Evolutionary conservation across 1,140 invertebrate genomes (phyloP).

Genomic region (Drosophila kurseongensis): DNA sequence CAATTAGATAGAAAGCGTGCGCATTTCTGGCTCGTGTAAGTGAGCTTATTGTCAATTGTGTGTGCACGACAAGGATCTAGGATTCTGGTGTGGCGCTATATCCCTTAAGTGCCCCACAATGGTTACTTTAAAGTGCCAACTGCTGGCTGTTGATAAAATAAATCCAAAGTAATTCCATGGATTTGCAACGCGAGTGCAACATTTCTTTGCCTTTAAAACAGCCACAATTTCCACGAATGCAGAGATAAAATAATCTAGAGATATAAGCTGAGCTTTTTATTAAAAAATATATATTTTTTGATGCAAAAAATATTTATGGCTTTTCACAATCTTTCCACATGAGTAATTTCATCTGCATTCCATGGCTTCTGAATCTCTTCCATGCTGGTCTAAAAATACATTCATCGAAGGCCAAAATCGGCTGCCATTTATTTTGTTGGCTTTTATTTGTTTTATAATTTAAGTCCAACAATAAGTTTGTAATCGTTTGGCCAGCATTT

Average conservation of each 20-base stretch:
- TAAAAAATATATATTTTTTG: too few species aligned
- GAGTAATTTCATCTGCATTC: conserved; percentile 8
- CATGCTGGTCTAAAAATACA: conserved; percentile 10
- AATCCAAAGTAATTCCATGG: conserved; percentile 18
- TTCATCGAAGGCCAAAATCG: conserved; percentile 3
- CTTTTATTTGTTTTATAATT: neutral
- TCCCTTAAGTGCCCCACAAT: conserved; percentile 35
- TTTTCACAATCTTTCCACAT: neutral
- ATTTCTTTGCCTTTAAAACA: neutral
- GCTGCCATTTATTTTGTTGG: neutral
- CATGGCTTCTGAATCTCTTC: conserved; percentile 18
- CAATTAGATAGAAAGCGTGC: conserved; percentile 54
- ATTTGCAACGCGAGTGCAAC: conserved; percentile 1
- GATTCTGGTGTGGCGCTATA: conserved; percentile 20
- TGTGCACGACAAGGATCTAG: neutral
- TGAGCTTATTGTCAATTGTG: conserved; percentile 33
- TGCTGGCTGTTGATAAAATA: conserved; percentile 9
- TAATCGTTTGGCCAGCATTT: neutral
- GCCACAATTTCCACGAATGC: conserved; percentile 3
- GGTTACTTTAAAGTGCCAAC: conserved; percentile 30
- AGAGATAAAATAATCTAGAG: neutral
- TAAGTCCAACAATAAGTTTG: neutral
- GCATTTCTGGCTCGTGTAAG: conserved; percentile 11
- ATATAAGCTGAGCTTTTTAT: too few species aligned
- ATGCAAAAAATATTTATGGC: too few species aligned